phyloP scores from a whole-genome alignment of 2,888 invertebrate genomes.

The Harpagoxenus sublaevis region DNA sequence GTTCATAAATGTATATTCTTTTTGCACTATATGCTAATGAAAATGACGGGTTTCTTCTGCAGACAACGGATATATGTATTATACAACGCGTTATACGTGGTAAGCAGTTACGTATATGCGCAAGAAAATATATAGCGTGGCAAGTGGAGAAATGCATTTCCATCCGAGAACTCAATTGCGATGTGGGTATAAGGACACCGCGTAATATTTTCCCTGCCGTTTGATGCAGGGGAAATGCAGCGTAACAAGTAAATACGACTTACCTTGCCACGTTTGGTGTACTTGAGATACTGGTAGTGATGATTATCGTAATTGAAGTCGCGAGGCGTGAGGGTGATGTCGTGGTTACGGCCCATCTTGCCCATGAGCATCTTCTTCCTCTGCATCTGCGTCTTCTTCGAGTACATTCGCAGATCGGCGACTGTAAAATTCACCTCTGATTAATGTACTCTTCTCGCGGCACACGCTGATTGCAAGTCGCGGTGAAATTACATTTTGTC shows the following conservation, averaged over 20 bases:
- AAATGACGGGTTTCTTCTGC: not conserved
- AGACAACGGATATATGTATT: not conserved
- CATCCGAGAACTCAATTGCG: not conserved
- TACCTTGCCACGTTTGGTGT: constrained; percentile 91
- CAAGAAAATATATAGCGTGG: not conserved
- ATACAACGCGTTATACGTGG: not conserved
- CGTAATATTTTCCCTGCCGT: not conserved
- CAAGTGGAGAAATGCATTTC: not conserved
- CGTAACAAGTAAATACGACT: constrained; percentile 49
- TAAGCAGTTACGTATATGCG: not conserved
- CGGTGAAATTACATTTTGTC: constrained; percentile 55
- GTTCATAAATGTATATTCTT: not conserved
- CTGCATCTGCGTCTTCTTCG: constrained; percentile 80
- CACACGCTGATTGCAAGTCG: constrained; percentile 53
- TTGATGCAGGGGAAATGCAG: not conserved
- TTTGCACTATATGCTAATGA: not conserved
- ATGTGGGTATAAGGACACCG: not conserved
- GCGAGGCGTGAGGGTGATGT: constrained; percentile 90
- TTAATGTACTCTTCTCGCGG: constrained; percentile 45
- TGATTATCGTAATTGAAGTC: constrained; percentile 93
- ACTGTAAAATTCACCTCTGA: constrained; percentile 59
- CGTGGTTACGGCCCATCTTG: constrained; percentile 81
- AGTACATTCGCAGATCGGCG: constrained; percentile 78
- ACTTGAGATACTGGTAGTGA: constrained; percentile 93
- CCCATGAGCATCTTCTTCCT: constrained; percentile 80